Base-by-base conservation (phyloP, 2,113 vertebrate genomes). In the Manacus vitellinus region DNA sequence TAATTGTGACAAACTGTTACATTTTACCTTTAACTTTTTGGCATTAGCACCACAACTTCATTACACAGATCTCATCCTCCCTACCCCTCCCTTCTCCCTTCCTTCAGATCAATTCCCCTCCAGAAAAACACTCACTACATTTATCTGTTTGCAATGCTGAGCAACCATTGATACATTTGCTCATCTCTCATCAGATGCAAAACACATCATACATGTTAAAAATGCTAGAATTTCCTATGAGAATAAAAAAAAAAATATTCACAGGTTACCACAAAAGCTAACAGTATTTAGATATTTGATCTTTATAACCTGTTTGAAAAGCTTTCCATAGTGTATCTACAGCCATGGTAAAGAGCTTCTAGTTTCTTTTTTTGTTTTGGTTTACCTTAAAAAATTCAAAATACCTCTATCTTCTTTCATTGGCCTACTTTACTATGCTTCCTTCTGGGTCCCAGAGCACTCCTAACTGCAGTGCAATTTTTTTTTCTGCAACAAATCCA, bases 1-100 rank as follows among this genome's bases (percentile, higher is more conserved):
- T 98, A 99, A 98, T 98, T 98, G 98, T 99, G 98, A 98, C 97
- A 98, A 98, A 99, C 97, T 97, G 96, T 97, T 98, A 98, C 98
- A 98, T 98, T 98, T 98, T 98, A 98, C 97, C 97, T 98, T 98
- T 98, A 98, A 97, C 98, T 98, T 98, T 97, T 97, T 66, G 46
- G 90, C 41, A 27, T 97, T 97, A 97, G 86, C 77, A 95, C 52
- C 87, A 92, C 82, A 97, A 88, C 91, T 97, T 97, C 96, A 97
- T 97, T 98, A 96, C 49, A 89, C 67, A 18, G 81, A 88, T 86
- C 22, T 75, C 22, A 67, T 74, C 30, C 27, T 70, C n/a, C 21
- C 35, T 74, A 37, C 19, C 31, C 5, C 21, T 83, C 33, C 44
- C 84, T 88, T 93, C 70, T 84, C 30, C 44, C 49, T 91, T 89